Evolutionary conservation across 1,140 invertebrate species (phyloP).

Genomic region (Tetramorium simillimum): DNA sequence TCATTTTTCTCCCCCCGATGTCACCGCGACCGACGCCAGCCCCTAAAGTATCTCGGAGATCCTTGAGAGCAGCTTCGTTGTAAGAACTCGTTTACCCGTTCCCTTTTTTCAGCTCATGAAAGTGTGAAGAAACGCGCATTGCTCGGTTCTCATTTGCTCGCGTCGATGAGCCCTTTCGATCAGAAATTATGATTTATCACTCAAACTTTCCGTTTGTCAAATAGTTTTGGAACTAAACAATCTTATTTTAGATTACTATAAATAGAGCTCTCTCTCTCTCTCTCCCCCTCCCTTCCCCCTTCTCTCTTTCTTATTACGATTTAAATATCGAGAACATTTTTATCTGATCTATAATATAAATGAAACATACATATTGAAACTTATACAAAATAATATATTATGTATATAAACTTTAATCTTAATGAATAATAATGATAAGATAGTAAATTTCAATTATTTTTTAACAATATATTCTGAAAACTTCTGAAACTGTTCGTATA

Average conservation of each 20-base stretch:
- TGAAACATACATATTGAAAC: neutral
- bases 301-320: too few relatives aligned
- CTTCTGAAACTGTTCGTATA: neutral
- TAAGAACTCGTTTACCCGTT: constrained; percentile 63
- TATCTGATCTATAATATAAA: neutral
- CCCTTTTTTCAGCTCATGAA: neutral
- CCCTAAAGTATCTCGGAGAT: constrained; percentile 71
- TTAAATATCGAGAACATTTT: too few relatives aligned
- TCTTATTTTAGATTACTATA: neutral
- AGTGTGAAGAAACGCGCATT: neutral
- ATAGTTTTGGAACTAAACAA: neutral
- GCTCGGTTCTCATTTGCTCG: neutral
- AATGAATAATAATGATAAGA: neutral
- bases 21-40: constrained; percentile 72
- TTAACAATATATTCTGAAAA: neutral
- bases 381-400: neutral
- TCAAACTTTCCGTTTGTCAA: neutral
- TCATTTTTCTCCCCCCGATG: constrained; percentile 84
- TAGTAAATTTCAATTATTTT: neutral
- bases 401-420: neutral
- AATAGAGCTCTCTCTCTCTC: neutral
- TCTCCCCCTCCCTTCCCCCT: too few relatives aligned
- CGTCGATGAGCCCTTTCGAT: neutral
- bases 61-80: constrained; percentile 51
- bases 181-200: neutral